These are phyloP conservation scores for Peromyscus leucopus DNA, from an alignment of 2,113 vertebrate species.

Conservation along the genomic window DNA sequence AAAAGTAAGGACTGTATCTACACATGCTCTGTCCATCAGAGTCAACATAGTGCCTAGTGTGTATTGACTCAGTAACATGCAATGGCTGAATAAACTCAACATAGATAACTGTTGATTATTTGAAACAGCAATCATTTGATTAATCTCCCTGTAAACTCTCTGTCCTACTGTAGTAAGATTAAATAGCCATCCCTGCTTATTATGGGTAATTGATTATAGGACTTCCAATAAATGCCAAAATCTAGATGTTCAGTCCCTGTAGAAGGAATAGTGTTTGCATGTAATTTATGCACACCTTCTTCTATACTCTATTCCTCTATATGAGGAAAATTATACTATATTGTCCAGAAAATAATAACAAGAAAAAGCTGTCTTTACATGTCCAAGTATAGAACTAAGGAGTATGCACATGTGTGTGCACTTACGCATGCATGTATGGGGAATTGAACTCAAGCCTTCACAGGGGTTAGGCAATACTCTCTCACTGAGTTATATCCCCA, in stretches of 20 bases:
- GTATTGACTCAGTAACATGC: background rate
- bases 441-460: background rate
- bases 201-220: background rate
- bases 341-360: background rate
- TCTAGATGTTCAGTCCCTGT: background rate
- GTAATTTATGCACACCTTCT: background rate
- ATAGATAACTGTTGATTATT: background rate
- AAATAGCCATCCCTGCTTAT: background rate
- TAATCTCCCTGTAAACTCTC: constrained; percentile 5
- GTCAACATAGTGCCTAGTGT: background rate
- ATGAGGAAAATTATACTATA: background rate
- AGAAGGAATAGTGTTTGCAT: background rate
- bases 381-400: background rate
- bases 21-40: background rate
- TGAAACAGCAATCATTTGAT: background rate
- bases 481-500: background rate
- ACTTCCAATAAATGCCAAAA: background rate
- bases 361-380: background rate
- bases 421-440: background rate
- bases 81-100: background rate
- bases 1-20: background rate
- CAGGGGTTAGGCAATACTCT: background rate
- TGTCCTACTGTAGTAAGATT: background rate
- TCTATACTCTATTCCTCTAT: too few species aligned
- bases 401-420: background rate